These are phyloP conservation scores for Gortyna flavago DNA, from an alignment of 2,888 invertebrate genomes.

Conservation along the genomic window DNA sequence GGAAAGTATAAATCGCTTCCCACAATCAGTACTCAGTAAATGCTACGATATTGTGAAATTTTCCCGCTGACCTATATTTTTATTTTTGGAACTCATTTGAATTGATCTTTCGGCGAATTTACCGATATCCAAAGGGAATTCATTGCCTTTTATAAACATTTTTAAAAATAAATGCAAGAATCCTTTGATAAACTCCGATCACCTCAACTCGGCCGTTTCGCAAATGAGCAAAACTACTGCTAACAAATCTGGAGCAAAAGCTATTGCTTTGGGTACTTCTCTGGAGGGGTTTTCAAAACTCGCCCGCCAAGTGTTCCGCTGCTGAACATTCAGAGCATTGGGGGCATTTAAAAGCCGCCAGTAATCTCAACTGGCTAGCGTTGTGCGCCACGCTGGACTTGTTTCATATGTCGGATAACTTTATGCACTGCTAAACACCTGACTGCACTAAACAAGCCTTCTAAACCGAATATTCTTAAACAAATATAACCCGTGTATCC, in stretches of 20 bases:
- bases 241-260: constrained; percentile 78
- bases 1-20: constrained; percentile 73
- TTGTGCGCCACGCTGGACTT: constrained; percentile 74
- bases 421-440: constrained; percentile 41
- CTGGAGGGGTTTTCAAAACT: constrained; percentile 78
- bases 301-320: constrained; percentile 74
- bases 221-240: constrained; percentile 79
- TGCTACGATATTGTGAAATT: constrained; percentile 69
- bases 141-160: constrained; percentile 47
- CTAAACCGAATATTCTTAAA: constrained; percentile 1
- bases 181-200: constrained; percentile 69
- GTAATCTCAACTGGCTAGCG: constrained; percentile 77
- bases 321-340: constrained; percentile 69
- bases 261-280: constrained; percentile 75
- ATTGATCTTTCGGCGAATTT: constrained; percentile 41
- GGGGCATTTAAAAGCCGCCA: constrained; percentile 79
- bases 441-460: constrained; percentile 11
- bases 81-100: constrained; percentile 41
- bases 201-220: constrained; percentile 69
- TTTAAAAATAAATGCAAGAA: constrained; percentile 64
- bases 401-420: constrained; percentile 74
- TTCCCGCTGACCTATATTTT: constrained; percentile 64
- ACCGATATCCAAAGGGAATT: constrained; percentile 36
- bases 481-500: constrained; percentile 9
- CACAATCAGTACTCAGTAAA: constrained; percentile 63